phyloP scores from a whole-genome alignment of 35 echinoderm and acorn worm species.

The Ptychodera flava region DNA sequence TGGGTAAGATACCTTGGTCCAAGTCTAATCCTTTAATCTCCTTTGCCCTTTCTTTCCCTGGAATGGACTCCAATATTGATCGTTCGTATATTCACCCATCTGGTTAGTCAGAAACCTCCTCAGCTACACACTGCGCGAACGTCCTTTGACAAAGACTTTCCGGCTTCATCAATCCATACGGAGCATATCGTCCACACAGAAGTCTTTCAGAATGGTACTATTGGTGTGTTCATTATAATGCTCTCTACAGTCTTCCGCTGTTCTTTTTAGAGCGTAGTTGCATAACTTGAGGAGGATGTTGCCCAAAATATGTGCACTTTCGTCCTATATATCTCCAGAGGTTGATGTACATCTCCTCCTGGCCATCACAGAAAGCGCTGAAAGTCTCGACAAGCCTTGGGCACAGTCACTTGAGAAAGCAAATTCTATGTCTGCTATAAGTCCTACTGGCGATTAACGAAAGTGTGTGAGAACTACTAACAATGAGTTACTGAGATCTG shows the following conservation, averaged over 20 bases:
- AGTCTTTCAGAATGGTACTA: slow-evolving; percentile 17
- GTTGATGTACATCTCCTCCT: too few species aligned
- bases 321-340: slow-evolving; percentile 30
- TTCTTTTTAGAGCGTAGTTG: slow-evolving; percentile 31
- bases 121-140: too few species aligned
- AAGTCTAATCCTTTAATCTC: slow-evolving; percentile 37
- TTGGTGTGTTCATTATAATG: slow-evolving; percentile 17
- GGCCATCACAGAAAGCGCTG: too few species aligned
- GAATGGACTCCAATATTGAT: slow-evolving; percentile 38
- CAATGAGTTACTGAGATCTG: too few species aligned
- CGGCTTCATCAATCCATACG: slow-evolving; percentile 9
- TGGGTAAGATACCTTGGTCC: slow-evolving; percentile 19
- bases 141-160: slow-evolving; percentile 15
- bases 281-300: slow-evolving; percentile 46
- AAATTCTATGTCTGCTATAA: slow-evolving; percentile 35
- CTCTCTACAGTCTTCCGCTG: slow-evolving; percentile 25
- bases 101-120: slow-evolving; percentile 65
- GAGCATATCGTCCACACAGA: slow-evolving; percentile 49
- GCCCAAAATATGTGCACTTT: slow-evolving; percentile 50
- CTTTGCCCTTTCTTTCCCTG: slow-evolving; percentile 35
- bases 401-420: slow-evolving; percentile 18
- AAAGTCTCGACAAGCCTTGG: background rate
- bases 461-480: background rate
- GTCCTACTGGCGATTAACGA: background rate
- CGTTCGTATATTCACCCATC: slow-evolving; percentile 55